Evolutionary conservation across 2,797 vertebrate species (phyloP), one percentile per base, ranked within the genome.

Genomic region (Manis javanica): DNA sequence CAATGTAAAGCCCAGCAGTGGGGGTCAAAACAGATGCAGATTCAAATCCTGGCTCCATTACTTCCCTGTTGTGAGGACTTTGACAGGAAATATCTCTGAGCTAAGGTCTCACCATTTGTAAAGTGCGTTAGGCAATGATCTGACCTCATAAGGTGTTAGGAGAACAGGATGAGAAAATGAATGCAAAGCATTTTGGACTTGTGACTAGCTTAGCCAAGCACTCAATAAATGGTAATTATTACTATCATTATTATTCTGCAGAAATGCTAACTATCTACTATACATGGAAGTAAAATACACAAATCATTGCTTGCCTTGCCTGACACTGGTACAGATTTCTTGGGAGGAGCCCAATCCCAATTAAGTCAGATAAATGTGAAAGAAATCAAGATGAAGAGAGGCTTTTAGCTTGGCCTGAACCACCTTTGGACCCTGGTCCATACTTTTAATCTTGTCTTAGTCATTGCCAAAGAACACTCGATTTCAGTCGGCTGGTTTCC

Each of bases 121-220:
- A 96, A 90, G 46, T 88, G 46, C 16, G 4, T 64, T 61, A 51
- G 78, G 78, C 57, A 92, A 59, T 78, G 46, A 64, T 89, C 39
- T 12, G n/a, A 39, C 46, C 63, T 88, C 31, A 18, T 46, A 84
- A 12, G 6, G 29, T 95, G 61, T 88, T 85, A 51, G 31, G 75
- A 95, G n/a, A 84, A 90, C 71, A 81, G 92, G 96, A 90, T 53
- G 19, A 63, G 55, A 87, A 85, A 96, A 77, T 46, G 42, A 77
- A 90, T 26, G 5, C 39, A 69, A 97, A 72, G 59, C 24, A 81
- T 88, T 95, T 92, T 91, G 51, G 42, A 66, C 16, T 34, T 94
- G 81, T 39, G 69, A 53, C 59, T 66, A 11, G 49, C 77, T 89
- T 66, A 51, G 71, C 49, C 66, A 82, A 90, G 37, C 51, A 84